phyloP scores from a whole-genome alignment of 2,113 vertebrate genomes.

The Pelecanoides urinatrix region DNA sequence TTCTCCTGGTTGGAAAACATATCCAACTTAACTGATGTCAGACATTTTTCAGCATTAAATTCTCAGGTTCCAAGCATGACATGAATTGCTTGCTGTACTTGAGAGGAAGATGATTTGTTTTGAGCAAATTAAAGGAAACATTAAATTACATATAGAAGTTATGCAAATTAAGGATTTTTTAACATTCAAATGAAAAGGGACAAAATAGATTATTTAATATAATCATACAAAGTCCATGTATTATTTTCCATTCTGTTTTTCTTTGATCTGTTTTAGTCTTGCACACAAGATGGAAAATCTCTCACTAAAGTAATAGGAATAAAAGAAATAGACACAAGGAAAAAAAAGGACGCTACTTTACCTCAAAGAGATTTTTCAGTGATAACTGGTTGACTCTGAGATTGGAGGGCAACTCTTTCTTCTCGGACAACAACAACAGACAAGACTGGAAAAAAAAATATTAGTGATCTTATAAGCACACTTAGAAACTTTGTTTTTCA shows the following conservation, averaged over 20 bases:
- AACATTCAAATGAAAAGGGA: neutral
- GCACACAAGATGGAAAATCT: neutral
- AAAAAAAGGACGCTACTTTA: constrained; percentile 40
- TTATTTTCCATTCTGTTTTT: neutral
- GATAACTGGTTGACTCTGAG: constrained; percentile 70
- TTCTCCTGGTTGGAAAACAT: neutral
- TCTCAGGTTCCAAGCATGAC: neutral
- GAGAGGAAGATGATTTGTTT: neutral
- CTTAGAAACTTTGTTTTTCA: neutral
- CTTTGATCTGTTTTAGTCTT: neutral
- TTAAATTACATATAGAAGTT: neutral
- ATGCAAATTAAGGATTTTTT: neutral
- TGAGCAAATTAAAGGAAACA: neutral
- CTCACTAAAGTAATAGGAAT: neutral
- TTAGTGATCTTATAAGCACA: neutral
- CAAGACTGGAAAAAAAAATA: constrained; percentile 59
- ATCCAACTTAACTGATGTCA: neutral
- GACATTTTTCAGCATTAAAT: neutral
- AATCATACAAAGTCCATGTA: neutral
- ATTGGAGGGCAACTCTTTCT: constrained; percentile 49
- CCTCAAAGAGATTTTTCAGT: constrained; percentile 77
- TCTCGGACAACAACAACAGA: constrained; percentile 59
- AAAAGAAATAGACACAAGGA: neutral
- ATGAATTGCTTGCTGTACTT: neutral
- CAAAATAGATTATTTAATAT: neutral